A percentile compares a stretch with the other conserved stretches of the same genome.
Evolutionary conservation across 2,113 vertebrate genomes (phyloP).

Genomic region (Verasper variegatus): DNA sequence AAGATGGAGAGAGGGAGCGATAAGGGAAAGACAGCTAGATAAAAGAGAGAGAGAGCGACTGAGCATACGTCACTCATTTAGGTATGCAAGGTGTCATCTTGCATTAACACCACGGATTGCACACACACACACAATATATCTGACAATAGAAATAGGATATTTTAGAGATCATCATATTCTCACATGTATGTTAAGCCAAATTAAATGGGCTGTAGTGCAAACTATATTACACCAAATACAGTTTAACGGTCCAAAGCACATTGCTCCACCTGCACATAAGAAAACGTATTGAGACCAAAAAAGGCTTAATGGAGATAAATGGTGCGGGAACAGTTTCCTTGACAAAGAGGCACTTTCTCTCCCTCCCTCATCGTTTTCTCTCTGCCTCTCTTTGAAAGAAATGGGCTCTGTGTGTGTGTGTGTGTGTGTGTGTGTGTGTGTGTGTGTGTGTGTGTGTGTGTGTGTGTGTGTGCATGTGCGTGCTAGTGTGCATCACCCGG

Average conservation of each 20-base stretch:
- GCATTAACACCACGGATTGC: slow-evolving; percentile 32
- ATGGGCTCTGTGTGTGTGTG: neutral
- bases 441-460: neutral
- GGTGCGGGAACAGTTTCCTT: neutral
- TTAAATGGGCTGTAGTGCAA: neutral
- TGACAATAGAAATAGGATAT: neutral
- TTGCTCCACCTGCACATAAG: neutral
- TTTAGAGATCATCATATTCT: neutral
- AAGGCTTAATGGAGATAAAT: slow-evolving; percentile 26
- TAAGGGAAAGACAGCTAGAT: neutral
- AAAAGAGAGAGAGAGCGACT: slow-evolving; percentile 1
- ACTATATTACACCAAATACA: neutral
- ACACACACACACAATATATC: neutral
- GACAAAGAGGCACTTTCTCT: slow-evolving; percentile 12
- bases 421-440: neutral
- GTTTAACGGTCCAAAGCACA: neutral
- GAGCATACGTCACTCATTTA: neutral
- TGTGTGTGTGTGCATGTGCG: neutral
- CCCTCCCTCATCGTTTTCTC: slow-evolving; percentile 4
- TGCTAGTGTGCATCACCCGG: neutral
- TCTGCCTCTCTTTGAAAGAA: neutral
- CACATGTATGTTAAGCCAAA: neutral
- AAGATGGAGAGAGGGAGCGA: neutral
- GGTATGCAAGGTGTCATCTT: slow-evolving; percentile 1
- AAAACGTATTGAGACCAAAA: neutral